Evolutionary conservation across 2,113 vertebrate species (phyloP), one percentile per base, ranked within the genome.

Genomic region (Todiramphus chloris): DNA sequence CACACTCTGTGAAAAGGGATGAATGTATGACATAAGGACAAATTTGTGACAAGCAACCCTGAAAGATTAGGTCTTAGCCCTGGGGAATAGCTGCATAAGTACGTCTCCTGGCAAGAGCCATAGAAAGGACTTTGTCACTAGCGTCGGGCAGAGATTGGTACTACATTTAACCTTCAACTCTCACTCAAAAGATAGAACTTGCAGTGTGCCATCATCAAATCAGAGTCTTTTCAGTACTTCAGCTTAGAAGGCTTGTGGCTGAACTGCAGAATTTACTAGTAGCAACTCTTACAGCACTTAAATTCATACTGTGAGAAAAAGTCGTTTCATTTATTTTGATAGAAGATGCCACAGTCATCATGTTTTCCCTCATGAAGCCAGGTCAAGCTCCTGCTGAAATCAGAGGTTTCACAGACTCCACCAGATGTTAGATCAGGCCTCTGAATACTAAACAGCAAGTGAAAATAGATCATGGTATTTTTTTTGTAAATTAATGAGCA

Each of bases 31-130:
- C 80, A 84, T 0, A 17, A 91, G 86, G 80, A 81, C 92, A 84
- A 79, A 93, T 93, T 73, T 84, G 90, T 92, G 92, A 91, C 92
- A 87, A 79, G 81, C 81, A 95, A 35, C 74, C 90, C 70, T 94
- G 94, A 89, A 95, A 58, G 89, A 97, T 89, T 39, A 89, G 1
- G 1, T 85, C 44, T 72, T 28, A 87, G 91, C 86, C 70, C 62
- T 63, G 55, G 87, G 83, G 62, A 96, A 69, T 5, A 75, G 77
- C 74, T 69, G 19, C 20, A 0, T 37, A 64, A 62, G n/a, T n/a
- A 15, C 4, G 44, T 58, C 79, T 76, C 83, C 58, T 43, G 69
- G 83, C 92, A 85, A 77, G 37, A 85, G 77, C 62, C 77, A 58
- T 2, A 62, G 66, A 82, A 91, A 89, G 50, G 70, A 53, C 63